Evolutionary conservation across 2,797 vertebrate species (phyloP), one percentile per base, ranked within the genome.

Genomic region (Sciaenops ocellatus): DNA sequence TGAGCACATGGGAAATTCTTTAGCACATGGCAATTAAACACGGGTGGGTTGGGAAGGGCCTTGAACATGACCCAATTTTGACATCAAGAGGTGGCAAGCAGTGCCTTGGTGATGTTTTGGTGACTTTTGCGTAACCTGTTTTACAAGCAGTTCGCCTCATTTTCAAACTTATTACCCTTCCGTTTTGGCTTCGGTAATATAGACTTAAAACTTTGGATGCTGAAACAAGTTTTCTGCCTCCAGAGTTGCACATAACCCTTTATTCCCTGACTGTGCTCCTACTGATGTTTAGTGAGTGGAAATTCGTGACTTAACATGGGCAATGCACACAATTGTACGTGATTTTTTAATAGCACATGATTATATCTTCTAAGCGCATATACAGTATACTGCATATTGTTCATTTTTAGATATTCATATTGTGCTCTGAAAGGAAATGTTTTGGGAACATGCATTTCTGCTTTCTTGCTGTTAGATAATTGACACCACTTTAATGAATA

Each of bases 1-100:
- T 83, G 90, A 63, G 71, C 89, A 89, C 89, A 91, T 89, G 90
- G 89, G 92, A 90, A 91, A 93, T 87, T 89, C 87, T 92, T 92
- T 63, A 84, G 88, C 76, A 78, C 83, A 70, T 80, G 84, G 89
- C 92, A 92, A 93, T 94, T 94, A 95, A 94, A 90, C 86, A 85
- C 47, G 64, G 84, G 75, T 73, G 82, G 87, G 79, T 86, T 82
- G 82, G 78, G 52, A 87, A 87, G 66, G 83, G 72, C 79, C 81
- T 80, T 83, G 72, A 85, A 85, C 78, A 69, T 88, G 87, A 90
- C 93, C 91, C 87, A 85, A 78, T 92, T 93, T 73, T 83, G 82
- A 90, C 78, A 91, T 92, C 76, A 91, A 87, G 78, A 83, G 72
- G 73, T 88, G 84, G 86, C 74, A 47, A 89, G 85, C 54, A 68